Conservation (phyloP, 2,797 vertebrate species). For the Sebastes cheni region DNA sequence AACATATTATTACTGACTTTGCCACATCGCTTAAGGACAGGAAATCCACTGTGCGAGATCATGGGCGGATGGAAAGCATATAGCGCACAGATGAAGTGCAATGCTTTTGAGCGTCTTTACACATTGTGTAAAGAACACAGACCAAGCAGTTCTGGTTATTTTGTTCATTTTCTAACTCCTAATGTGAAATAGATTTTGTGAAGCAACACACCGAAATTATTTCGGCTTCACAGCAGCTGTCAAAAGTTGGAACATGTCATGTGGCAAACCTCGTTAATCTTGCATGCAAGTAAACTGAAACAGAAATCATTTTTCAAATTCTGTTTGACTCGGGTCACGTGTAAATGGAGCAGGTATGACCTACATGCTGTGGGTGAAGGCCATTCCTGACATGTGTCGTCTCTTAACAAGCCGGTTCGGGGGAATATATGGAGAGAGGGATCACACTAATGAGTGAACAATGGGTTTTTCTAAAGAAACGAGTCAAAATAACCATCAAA, state of each 20-base stretch:
- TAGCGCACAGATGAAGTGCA: neutral
- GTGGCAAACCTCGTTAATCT: neutral
- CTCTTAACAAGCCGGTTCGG: neutral
- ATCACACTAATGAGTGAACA: neutral
- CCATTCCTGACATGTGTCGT: neutral
- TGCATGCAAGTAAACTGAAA: slow-evolving; percentile 6
- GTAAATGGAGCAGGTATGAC: slow-evolving; percentile 10
- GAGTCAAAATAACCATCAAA: neutral
- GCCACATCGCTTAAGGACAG: neutral
- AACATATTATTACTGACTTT: neutral
- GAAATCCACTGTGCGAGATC: neutral
- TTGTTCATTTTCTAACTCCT: neutral
- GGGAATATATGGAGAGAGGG: neutral
- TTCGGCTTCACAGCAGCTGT: neutral
- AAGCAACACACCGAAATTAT: neutral
- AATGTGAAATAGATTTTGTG: neutral
- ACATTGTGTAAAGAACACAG: neutral
- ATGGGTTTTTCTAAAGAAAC: neutral
- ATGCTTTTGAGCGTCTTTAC: rapidly evolving
- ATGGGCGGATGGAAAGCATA: neutral
- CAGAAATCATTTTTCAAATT: neutral
- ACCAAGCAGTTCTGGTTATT: neutral
- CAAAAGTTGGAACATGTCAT: neutral
- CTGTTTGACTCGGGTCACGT: slow-evolving; percentile 4
- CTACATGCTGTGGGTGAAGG: slow-evolving; percentile 13